phyloP scores from a whole-genome alignment of 2,888 invertebrate species.

The Leucoptera coffeella region DNA sequence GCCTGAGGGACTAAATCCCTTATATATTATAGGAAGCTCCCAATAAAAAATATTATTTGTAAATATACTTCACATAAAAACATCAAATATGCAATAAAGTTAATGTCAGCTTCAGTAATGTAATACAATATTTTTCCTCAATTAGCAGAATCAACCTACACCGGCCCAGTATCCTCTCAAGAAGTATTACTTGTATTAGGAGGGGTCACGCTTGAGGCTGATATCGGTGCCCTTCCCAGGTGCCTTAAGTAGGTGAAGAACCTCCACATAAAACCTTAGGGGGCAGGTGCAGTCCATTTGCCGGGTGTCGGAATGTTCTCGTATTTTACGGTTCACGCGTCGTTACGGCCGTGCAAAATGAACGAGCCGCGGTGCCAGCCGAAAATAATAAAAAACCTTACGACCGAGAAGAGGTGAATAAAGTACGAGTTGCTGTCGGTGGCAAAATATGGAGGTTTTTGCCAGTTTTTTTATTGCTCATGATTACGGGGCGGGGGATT shows the following conservation, averaged over 20 bases:
- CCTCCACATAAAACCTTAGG: conserved; percentile 50
- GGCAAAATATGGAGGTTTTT: too few species aligned
- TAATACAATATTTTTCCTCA: too few species aligned
- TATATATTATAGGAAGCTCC: too few species aligned
- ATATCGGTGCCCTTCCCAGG: conserved; percentile 44
- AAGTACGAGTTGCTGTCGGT: too few species aligned
- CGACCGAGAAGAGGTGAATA: too few species aligned
- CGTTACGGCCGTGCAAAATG: conserved; percentile 32
- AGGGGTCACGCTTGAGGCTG: conserved; percentile 49
- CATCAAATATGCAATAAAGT: too few species aligned
- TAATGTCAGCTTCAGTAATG: too few species aligned
- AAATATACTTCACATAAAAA: conserved; percentile 15
- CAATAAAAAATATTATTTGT: conserved; percentile 2
- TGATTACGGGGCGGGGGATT: too few species aligned
- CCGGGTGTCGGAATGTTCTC: conserved; percentile 38
- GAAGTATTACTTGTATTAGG: conserved; percentile 47
- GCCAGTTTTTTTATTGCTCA: too few species aligned
- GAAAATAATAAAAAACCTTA: too few species aligned
- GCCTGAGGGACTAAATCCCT: conserved; percentile 5
- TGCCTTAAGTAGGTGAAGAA: conserved; percentile 44
- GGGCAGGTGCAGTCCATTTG: conserved; percentile 52
- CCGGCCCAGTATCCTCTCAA: conserved; percentile 38
- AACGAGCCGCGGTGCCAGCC: conserved; percentile 17
- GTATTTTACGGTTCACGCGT: conserved; percentile 45
- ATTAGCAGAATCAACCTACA: too few species aligned